A percentile compares a stretch with the other conserved stretches of the same genome.
Conservation (phyloP, 2,113 vertebrate species). For the Stigmatopora argus region DNA sequence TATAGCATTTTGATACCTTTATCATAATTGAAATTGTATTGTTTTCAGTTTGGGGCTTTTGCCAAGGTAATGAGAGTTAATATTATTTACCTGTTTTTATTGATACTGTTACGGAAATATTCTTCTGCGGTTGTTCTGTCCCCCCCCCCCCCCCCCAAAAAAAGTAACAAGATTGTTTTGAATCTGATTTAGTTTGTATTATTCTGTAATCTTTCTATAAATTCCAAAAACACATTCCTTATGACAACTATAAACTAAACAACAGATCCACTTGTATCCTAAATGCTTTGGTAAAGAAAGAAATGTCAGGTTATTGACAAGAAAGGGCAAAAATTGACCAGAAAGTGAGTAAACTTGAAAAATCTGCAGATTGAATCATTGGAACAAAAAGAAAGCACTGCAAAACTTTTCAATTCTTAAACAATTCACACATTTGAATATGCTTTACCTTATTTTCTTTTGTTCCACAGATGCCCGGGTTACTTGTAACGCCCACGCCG, state of each 20-base stretch:
- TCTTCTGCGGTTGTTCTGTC: neutral
- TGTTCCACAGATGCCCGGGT: neutral
- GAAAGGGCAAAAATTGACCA: neutral
- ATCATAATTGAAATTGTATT: neutral
- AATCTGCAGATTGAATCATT: neutral
- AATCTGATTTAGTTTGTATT: no score
- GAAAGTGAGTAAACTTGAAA: neutral
- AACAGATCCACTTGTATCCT: no score
- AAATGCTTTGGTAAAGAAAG: no score
- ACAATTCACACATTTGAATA: neutral
- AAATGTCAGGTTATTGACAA: no score
- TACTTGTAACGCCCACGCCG: fast-evolving
- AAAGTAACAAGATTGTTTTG: no score
- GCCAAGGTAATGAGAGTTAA: neutral
- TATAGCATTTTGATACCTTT: neutral
- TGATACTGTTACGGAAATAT: neutral
- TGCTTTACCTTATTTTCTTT: neutral
- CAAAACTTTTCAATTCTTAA: neutral
- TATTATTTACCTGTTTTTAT: neutral
- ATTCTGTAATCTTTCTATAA: no score
- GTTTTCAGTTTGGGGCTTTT: neutral
- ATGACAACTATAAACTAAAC: no score
- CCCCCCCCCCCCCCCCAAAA: no score
- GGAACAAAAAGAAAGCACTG: neutral
- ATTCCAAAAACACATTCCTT: no score